Evolutionary conservation across 2,113 vertebrate genomes (phyloP).

Genomic region (Centrocercus urophasianus): DNA sequence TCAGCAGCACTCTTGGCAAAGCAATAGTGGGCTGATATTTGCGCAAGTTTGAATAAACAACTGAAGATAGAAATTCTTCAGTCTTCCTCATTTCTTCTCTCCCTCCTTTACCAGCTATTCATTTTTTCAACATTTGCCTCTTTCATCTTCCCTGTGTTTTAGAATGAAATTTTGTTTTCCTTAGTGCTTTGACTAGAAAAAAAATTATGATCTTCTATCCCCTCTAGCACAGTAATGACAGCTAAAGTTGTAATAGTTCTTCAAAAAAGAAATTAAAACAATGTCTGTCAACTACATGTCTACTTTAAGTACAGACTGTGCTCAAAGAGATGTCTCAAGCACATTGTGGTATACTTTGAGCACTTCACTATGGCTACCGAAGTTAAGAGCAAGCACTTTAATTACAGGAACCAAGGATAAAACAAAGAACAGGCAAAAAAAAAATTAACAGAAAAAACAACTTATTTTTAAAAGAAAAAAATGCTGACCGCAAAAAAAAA

Average conservation of each 20-base stretch:
- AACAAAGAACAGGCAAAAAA: not conserved
- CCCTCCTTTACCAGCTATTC: not conserved
- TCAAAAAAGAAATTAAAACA: not conserved
- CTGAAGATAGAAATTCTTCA: not conserved
- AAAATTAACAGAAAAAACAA: not conserved
- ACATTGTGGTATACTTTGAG: not conserved
- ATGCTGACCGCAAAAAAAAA: not conserved
- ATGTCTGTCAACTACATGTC: not conserved
- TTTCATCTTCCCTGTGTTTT: not conserved
- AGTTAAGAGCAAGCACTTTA: not conserved
- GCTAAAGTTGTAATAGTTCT: not conserved
- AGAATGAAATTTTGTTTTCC: not conserved
- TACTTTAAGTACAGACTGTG: not conserved
- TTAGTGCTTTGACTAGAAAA: not conserved
- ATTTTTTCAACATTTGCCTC: not conserved
- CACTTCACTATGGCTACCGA: not conserved
- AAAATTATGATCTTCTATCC: not conserved
- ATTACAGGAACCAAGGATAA: not conserved
- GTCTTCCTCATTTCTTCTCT: not conserved
- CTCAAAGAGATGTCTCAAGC: not conserved
- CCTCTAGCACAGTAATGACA: not conserved
- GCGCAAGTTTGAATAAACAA: not conserved
- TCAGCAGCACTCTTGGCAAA: not conserved
- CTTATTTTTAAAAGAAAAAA: not conserved
- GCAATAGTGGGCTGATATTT: not conserved